These are phyloP conservation scores for Elanoides forficatus DNA, from an alignment of 2,113 vertebrate genomes.

Conservation along the genomic window DNA sequence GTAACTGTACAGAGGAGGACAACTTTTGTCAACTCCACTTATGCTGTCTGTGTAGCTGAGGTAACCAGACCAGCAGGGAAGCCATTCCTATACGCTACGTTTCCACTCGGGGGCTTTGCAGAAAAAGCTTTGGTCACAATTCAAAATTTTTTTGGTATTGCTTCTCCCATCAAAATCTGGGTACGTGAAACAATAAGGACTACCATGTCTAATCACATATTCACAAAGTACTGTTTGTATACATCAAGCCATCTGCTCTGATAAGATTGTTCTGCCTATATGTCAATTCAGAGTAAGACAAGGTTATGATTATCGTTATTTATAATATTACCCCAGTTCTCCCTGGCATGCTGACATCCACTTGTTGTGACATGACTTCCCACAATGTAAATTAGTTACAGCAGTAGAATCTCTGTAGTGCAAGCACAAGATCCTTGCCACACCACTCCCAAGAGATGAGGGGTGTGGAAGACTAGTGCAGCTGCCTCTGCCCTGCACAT, in stretches of 20 bases:
- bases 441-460: neutral
- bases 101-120: neutral
- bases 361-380: neutral
- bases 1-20: neutral
- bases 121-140: neutral
- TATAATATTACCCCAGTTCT: neutral
- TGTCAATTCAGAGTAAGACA: neutral
- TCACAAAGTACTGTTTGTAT: neutral
- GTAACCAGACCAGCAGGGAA: neutral
- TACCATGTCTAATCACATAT: neutral
- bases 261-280: neutral
- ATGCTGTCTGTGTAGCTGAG: neutral
- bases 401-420: neutral
- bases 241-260: constrained; percentile 44
- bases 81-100: neutral
- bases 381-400: neutral
- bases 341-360: neutral
- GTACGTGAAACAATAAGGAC: neutral
- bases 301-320: neutral
- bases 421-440: neutral
- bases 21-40: neutral
- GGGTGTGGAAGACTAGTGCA: neutral
- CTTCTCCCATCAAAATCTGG: constrained; percentile 22
- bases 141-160: neutral
- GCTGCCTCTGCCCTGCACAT: neutral